Base-by-base conservation (phyloP, 2,888 invertebrate species). In the Lapara coniferarum region DNA sequence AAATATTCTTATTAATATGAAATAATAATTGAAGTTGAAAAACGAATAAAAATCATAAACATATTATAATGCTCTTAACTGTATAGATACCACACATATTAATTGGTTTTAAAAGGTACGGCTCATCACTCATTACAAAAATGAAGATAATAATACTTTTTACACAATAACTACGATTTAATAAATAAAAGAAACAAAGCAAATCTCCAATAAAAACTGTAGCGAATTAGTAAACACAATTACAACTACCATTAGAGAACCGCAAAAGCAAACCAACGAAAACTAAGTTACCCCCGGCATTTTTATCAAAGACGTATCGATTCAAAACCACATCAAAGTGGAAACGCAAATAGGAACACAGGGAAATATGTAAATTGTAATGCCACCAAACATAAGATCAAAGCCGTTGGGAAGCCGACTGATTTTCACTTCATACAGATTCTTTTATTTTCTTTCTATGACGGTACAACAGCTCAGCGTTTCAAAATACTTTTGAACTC, bases 331-430 rank as follows among this genome's bases (percentile, higher is more conserved):
- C 89, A 91, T 92, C 92, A 92, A 93, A 93, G 91, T 81, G 81
- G 80, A 77, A 85, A 85, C 73, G 81, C 85, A 88, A 91, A 92
- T 88, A 86, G 85, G 85, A 83, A 85, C 79, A 76, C 77, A 78
- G 71, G 86, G 85, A 89, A 88, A 89, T 92, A 93, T 93, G 93
- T 92, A 92, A 93, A 93, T 93, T 90, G 84, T 89, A 90, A 91
- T 88, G 84, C 86, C 84, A 80, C 83, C 75, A 80, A 81, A 83
- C 80, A 78, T 75, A 78, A 89, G 90, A 93, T 93, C 92, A 93
- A 92, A 93, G 93, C 82, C 71, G 68, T 59, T 70, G 74, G 75
- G 78, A 70, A 77, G 78, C 74, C 72, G 80, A 79, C 80, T 84
- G 86, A 86, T 87, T 87, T 83, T 81, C 83, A 74, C 82, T 76